Evolutionary conservation across 2,888 invertebrate species (phyloP).

Genomic region (Andricus curvator): DNA sequence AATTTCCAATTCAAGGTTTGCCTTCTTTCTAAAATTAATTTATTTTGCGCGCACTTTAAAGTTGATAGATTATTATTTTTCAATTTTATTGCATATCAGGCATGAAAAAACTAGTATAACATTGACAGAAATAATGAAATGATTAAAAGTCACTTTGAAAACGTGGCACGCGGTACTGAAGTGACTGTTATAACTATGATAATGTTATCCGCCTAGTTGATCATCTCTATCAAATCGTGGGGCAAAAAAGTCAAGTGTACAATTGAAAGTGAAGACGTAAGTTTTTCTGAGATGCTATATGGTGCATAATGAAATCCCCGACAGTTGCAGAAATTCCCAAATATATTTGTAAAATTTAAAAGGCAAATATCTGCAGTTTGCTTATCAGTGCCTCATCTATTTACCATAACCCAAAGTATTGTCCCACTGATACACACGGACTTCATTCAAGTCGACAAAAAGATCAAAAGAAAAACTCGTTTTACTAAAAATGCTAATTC

Average conservation of each 20-base stretch:
- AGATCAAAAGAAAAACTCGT: neutral
- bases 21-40: too few species aligned
- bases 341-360: slow-evolving; percentile 5
- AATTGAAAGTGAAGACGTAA: slow-evolving; percentile 32
- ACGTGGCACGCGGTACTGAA: neutral
- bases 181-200: slow-evolving; percentile 2
- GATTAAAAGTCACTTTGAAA: slow-evolving; percentile 26
- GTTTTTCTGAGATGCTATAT: neutral
- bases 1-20: neutral
- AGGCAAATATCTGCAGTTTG: neutral
- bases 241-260: slow-evolving; percentile 36
- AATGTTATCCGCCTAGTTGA: slow-evolving; percentile 12
- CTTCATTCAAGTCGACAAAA: neutral
- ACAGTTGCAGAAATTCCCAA: neutral
- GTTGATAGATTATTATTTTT: too few species aligned
- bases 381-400: neutral
- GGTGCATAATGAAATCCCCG: neutral
- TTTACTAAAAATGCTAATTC: neutral
- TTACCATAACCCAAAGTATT: neutral
- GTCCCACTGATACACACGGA: neutral
- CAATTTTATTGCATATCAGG: neutral
- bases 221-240: slow-evolving; percentile 19
- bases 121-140: slow-evolving; percentile 5
- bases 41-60: too few species aligned
- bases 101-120: neutral